Base-by-base conservation (phyloP, 2,888 invertebrate species). In the Boloria euphrosyne region DNA sequence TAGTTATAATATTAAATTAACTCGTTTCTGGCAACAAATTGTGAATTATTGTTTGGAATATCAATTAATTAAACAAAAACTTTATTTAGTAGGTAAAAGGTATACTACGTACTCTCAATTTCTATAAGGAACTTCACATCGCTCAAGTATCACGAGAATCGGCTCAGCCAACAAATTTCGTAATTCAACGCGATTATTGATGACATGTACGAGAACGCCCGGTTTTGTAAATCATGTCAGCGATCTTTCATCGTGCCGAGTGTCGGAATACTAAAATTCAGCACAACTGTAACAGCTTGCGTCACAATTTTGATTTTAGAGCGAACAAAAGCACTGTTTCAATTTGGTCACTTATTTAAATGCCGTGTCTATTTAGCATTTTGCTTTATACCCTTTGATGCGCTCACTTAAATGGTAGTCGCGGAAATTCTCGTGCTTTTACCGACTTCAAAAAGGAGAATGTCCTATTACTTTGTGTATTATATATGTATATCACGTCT, bases 251-350 rank as follows among this genome's bases (percentile, higher is more conserved):
- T 64, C 51, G 68, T 51, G 51, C 55, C 58, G 63, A 65, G 46
- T 62, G 58, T 52, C 55, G 51, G 63, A 64, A 61, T 64, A 53
- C 69, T 69, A 64, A 64, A 67, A 67, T 61, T 61, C 69, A 64
- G 61, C 55, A 43, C 49, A 66, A 66, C 67, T 58, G 69, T 69
- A 67, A 67, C 67, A 67, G 69, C 61, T 64, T 69, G 69, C 43
- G 46, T 58, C 57, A 65, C 60, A 65, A 61, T 65, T 61, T 65
- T 57, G 65, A 60, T 61, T 65, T 64, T 51, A 22, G 47, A 27
- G 27, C 51, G 57, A 44, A 61, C 65, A 60, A 57, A 61, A 47
- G 10, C 55, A 14, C 22, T 17, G 49, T 47, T 17, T 27, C 59
- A 59, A 49, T 59, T 50, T 38, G 17, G 59, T 7, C 49, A 57